phyloP scores from a whole-genome alignment of 2,888 invertebrate species.

The Endotricha flammealis region DNA sequence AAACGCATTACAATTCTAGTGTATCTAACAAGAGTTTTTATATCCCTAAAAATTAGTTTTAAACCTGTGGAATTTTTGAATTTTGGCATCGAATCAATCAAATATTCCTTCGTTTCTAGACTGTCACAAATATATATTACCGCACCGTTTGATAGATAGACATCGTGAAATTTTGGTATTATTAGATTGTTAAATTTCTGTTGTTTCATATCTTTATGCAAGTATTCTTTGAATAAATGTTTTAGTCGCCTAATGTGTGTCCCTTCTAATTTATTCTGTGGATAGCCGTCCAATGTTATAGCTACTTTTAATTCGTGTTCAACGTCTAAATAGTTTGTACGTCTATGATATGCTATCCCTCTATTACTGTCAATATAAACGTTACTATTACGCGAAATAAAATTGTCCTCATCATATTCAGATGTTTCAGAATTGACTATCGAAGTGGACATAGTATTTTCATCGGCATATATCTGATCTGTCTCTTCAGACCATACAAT shows the following conservation, averaged over 20 bases:
- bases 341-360: conserved; percentile 63
- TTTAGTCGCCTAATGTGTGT: conserved; percentile 58
- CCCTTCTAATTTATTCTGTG: conserved; percentile 61
- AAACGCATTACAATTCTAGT: conserved; percentile 59
- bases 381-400: conserved; percentile 45
- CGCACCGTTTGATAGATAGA: conserved; percentile 64
- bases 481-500: conserved; percentile 50
- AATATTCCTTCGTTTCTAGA: conserved; percentile 63
- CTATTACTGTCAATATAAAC: conserved; percentile 61
- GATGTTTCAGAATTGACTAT: no score
- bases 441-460: no score
- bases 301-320: conserved; percentile 63
- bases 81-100: conserved; percentile 54
- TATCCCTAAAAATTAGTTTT: conserved; percentile 53
- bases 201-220: conserved; percentile 61
- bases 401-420: no score
- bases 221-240: conserved; percentile 60
- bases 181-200: conserved; percentile 56
- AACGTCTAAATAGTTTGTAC: conserved; percentile 64
- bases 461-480: no score
- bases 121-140: conserved; percentile 68
- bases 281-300: conserved; percentile 60
- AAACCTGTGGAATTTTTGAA: conserved; percentile 58
- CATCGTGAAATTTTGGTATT: conserved; percentile 64
- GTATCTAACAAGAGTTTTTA: conserved; percentile 54